Evolutionary conservation across 1,140 invertebrate genomes (phyloP).

Genomic region (Cyclina sinensis): DNA sequence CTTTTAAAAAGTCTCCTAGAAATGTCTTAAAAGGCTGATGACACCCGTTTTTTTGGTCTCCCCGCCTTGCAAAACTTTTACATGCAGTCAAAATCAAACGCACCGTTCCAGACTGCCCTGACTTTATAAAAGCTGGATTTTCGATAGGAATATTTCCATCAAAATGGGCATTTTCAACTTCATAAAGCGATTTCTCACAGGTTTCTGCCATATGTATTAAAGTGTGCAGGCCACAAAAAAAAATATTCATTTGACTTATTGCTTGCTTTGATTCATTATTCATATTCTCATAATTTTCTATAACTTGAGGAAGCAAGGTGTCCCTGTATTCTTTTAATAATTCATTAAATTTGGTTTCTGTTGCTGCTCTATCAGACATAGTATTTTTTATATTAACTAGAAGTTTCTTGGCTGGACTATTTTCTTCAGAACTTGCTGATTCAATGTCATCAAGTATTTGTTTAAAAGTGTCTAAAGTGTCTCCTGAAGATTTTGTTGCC

Average conservation of each 20-base stretch:
- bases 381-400: conserved; percentile 24
- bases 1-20: conserved; percentile 4
- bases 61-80: too few species aligned
- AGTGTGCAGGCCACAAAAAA: conserved; percentile 62
- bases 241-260: conserved; percentile 48
- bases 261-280: background rate
- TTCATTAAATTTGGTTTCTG: too few species aligned
- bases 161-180: conserved; percentile 36
- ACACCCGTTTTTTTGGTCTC: conserved; percentile 67
- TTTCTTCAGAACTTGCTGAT: background rate
- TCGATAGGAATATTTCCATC: background rate
- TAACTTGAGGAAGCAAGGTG: conserved; percentile 31
- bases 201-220: too few species aligned
- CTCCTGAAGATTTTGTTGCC: too few species aligned
- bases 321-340: conserved; percentile 49
- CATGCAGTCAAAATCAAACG: conserved; percentile 47
- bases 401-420: too few species aligned
- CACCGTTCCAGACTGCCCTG: conserved; percentile 21
- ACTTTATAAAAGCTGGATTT: background rate
- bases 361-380: conserved; percentile 60
- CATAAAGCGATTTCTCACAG: too few species aligned
- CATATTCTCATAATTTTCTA: conserved; percentile 11
- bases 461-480: too few species aligned
- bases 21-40: conserved; percentile 23
- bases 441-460: background rate